These are phyloP conservation scores for Tuberolachnus salignus DNA, from an alignment of 2,888 invertebrate genomes.

Conservation along the genomic window DNA sequence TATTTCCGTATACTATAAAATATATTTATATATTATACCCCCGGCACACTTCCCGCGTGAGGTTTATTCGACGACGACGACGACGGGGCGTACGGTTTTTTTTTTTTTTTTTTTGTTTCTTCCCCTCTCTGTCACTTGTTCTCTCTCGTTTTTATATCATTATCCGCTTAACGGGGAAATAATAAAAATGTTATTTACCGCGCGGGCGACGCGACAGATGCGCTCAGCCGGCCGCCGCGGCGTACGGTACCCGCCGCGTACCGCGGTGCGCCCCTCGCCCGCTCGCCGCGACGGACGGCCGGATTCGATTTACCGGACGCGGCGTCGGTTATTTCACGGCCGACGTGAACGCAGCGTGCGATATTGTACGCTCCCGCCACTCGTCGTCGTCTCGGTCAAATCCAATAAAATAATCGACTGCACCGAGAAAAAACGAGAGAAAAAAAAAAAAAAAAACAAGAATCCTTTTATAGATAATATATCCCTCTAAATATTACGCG, in stretches of 20 bases:
- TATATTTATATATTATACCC: background rate
- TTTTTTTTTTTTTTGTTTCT: no score
- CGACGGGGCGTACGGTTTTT: background rate
- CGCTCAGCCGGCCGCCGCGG: constrained; percentile 16
- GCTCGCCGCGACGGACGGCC: constrained; percentile 42
- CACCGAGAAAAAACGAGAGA: background rate
- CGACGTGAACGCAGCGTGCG: constrained; percentile 46
- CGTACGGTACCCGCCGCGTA: constrained; percentile 35
- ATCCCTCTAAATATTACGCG: background rate
- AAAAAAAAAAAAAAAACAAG: background rate
- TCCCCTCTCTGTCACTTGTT: no score
- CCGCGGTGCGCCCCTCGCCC: constrained; percentile 3
- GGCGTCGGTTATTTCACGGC: constrained; percentile 45
- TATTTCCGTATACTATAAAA: background rate
- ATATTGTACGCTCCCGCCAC: constrained; percentile 16
- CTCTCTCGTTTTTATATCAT: constrained; percentile 18
- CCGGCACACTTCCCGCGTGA: background rate
- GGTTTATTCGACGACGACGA: constrained; percentile 21
- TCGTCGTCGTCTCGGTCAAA: constrained; percentile 24
- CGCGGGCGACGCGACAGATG: constrained; percentile 55
- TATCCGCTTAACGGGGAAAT: constrained; percentile 53
- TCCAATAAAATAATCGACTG: constrained; percentile 44
- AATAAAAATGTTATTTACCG: constrained; percentile 41
- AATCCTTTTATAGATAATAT: constrained; percentile 7
- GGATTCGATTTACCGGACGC: constrained; percentile 37